phyloP scores from a whole-genome alignment of 1,140 invertebrate species.

The Spodoptera frugiperda region DNA sequence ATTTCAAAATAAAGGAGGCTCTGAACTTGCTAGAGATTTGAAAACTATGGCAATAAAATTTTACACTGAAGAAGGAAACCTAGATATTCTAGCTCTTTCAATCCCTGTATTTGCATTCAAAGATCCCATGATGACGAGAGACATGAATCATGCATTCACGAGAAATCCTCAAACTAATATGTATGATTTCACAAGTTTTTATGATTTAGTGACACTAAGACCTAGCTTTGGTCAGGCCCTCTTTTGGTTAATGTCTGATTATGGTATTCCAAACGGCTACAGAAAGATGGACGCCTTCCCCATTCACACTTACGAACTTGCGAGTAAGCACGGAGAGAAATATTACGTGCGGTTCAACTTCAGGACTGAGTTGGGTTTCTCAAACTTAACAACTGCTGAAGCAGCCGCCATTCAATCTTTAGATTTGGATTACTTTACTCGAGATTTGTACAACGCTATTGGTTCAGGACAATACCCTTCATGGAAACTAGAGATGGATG shows the following conservation, averaged over 20 bases:
- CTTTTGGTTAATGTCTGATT: conserved; percentile 93
- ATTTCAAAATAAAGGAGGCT: conserved; percentile 93
- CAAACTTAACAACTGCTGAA: conserved; percentile 83
- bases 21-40: conserved; percentile 90
- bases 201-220: conserved; percentile 94
- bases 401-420: conserved; percentile 52
- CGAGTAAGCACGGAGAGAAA: conserved; percentile 87
- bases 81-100: conserved; percentile 89
- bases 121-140: conserved; percentile 89
- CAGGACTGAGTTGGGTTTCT: conserved; percentile 90
- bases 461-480: conserved; percentile 88
- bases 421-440: conserved; percentile 66
- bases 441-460: conserved; percentile 71
- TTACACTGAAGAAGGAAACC: conserved; percentile 91
- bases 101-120: conserved; percentile 89
- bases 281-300: conserved; percentile 89
- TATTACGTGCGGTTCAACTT: conserved; percentile 92
- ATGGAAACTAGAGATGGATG: conserved; percentile 89
- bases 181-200: conserved; percentile 92
- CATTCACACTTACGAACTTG: conserved; percentile 90
- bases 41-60: conserved; percentile 91
- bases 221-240: conserved; percentile 93
- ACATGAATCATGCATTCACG: conserved; percentile 87
- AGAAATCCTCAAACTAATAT: conserved; percentile 90
- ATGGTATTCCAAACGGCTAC: conserved; percentile 95